Evolutionary conservation across 2,888 invertebrate species (phyloP).

Genomic region (Erpobdella octoculata): DNA sequence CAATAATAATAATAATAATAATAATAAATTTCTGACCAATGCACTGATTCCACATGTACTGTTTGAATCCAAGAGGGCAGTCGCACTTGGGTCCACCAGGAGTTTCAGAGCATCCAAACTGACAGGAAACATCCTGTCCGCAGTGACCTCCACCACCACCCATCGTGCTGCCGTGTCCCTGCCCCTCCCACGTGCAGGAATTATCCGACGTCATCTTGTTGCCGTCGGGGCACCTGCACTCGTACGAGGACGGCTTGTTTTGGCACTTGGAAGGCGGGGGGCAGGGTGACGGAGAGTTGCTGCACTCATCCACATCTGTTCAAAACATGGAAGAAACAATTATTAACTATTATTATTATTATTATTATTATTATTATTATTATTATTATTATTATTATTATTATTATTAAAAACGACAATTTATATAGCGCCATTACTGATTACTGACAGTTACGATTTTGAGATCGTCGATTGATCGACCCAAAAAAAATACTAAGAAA

Average conservation of each 20-base stretch:
- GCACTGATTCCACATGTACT: conserved; percentile 63
- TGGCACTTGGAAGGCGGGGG: conserved; percentile 66
- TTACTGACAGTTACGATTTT: too few species aligned
- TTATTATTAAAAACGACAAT: too few species aligned
- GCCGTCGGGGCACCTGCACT: conserved; percentile 74
- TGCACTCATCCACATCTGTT: conserved; percentile 72
- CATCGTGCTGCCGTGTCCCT: conserved; percentile 20
- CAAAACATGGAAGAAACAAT: not conserved
- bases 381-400: not conserved
- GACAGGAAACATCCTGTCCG: conserved; percentile 65
- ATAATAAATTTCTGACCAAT: conserved; percentile 33
- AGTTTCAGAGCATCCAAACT: conserved; percentile 62
- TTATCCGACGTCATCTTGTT: conserved; percentile 53
- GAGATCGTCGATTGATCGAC: too few species aligned
- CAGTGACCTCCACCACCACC: conserved; percentile 61
- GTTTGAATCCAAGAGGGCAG: conserved; percentile 66
- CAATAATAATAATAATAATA: not conserved
- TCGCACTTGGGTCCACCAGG: conserved; percentile 60
- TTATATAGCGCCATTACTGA: too few species aligned
- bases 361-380: not conserved
- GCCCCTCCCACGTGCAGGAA: too few species aligned
- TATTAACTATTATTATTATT: not conserved
- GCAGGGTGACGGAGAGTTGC: conserved; percentile 60
- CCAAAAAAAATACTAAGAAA: too few species aligned
- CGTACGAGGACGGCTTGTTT: conserved; percentile 71